A percentile compares a stretch with the other conserved stretches of the same genome.
Conservation (phyloP, 2,113 vertebrate species). For the Nipponia nippon region DNA sequence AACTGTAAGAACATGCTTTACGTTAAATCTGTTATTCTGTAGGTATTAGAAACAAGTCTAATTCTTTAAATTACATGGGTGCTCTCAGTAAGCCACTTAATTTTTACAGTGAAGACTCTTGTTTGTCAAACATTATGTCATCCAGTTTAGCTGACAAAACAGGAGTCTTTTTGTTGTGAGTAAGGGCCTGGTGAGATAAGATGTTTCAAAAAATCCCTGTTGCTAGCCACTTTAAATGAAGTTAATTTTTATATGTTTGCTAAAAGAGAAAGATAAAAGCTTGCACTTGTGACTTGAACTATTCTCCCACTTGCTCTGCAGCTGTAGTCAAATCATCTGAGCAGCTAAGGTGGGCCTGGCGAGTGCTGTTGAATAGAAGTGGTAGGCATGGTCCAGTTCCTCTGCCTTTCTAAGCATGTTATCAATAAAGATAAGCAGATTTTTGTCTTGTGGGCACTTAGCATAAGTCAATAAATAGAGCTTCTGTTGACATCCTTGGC, state of each 20-base stretch:
- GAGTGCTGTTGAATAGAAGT: not conserved
- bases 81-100: not conserved
- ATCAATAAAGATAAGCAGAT: not conserved
- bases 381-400: not conserved
- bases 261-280: not conserved
- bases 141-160: not conserved
- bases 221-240: not conserved
- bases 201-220: not conserved
- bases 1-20: not conserved
- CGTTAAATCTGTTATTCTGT: not conserved
- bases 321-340: not conserved
- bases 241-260: not conserved
- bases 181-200: not conserved
- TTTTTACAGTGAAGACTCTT: not conserved
- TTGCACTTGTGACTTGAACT: not conserved
- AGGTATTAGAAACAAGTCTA: not conserved
- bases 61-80: not conserved
- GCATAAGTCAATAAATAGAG: not conserved
- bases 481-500: not conserved
- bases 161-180: not conserved
- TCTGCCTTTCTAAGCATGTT: not conserved
- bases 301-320: not conserved
- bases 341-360: not conserved
- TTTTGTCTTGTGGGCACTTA: slow-evolving; percentile 1
- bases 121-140: not conserved